Base-by-base conservation (phyloP, 2,113 vertebrate species). In the Tragelaphus scriptus region DNA sequence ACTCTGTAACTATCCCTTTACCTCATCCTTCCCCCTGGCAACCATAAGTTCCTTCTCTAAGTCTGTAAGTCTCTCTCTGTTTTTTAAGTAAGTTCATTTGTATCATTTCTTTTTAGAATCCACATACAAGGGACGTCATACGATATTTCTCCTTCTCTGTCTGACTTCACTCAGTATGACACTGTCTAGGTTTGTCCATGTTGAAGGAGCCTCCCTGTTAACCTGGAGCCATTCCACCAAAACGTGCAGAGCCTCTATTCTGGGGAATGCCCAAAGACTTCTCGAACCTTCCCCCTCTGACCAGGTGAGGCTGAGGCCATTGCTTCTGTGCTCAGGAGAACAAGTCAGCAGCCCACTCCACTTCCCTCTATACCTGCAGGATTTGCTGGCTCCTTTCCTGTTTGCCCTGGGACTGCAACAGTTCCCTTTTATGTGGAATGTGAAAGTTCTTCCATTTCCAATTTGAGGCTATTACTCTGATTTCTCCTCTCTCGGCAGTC, bases 401-500 rank as follows among this genome's bases (percentile, higher is more conserved):
- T 6, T 7, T 23, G 53, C 56, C 88, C 63, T 2, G 5, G 3
- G 51, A 65, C 3, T 0, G 17, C 77, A 36, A n/a, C 90, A 49
- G 13, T 56, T 32, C 59, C 68, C 77, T 51, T 95, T 23, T n/a
- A 86, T 30, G 81, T 17, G 7, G 15, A 8, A 3, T 15, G 32
- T 7, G 90, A 51, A 71, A 14, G 68, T 68, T 23, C 88, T 25
- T n/a, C 87, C 51, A 0, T 55, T 63, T 68, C 79, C 71, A 53
- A 15, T 53, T 2, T 1, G 59, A 77, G 71, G 75, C 90, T 85
- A 6, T 71, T 2, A 30, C 93, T 87, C 80, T 32, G 44, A 15
- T 13, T n/a, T 63, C 53, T 32, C 92, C 81, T 36, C 82, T 89
- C 89, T 84, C 89, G 53, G 89, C 88, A 58, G 85, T 17, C 80